phyloP scores from a whole-genome alignment of 2,797 vertebrate genomes.

The Acanthornis magna region DNA sequence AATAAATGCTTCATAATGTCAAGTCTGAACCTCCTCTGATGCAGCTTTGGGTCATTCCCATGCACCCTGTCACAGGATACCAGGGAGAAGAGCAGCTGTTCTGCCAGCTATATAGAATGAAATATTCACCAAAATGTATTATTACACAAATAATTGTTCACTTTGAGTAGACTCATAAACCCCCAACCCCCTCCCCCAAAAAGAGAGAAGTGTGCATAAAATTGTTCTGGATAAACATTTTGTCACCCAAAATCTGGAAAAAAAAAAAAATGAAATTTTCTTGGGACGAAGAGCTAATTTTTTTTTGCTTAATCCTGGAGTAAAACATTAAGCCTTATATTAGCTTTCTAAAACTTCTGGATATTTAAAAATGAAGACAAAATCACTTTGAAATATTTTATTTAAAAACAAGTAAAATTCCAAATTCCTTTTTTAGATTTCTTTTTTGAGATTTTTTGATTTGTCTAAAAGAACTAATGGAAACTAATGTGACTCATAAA shows the following conservation, averaged over 20 bases:
- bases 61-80: rapidly evolving
- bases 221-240: neutral
- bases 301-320: neutral
- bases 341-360: neutral
- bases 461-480: neutral
- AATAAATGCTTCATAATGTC: neutral
- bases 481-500: neutral
- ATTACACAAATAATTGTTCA: neutral
- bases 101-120: neutral
- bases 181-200: rapidly evolving
- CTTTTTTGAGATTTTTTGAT: neutral
- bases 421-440: neutral
- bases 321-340: neutral
- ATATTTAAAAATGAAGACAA: neutral
- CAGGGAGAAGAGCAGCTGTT: neutral
- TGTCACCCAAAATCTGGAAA: neutral
- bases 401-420: neutral
- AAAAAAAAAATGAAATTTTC: neutral
- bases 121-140: neutral
- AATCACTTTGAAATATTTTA: neutral
- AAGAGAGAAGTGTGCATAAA: neutral
- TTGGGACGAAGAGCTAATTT: neutral
- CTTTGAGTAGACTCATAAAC: neutral
- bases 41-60: neutral
- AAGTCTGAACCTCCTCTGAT: neutral